Evolutionary conservation across 2,888 invertebrate species (phyloP).

Genomic region (Eupithecia vulgata): DNA sequence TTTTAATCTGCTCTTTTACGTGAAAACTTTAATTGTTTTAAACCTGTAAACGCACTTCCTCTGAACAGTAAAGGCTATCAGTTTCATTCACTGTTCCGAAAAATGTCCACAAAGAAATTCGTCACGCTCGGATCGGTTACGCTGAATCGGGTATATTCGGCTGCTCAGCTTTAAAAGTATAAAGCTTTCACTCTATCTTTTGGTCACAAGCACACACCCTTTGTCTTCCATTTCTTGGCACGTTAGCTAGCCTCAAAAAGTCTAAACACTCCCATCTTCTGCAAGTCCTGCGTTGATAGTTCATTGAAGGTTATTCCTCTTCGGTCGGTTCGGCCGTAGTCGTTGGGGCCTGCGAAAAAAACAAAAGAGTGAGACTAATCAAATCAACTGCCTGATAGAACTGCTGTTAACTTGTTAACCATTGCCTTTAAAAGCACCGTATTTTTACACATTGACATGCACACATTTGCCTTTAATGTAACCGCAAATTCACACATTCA

Average conservation of each 20-base stretch:
- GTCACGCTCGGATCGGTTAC: background rate
- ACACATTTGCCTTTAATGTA: background rate
- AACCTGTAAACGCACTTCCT: background rate
- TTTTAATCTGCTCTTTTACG: background rate
- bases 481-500: background rate
- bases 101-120: background rate
- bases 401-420: background rate
- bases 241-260: slow-evolving; percentile 3
- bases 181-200: background rate
- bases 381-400: background rate
- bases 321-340: slow-evolving; percentile 58
- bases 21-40: background rate
- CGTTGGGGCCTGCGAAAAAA: slow-evolving; percentile 34
- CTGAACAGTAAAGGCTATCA: background rate
- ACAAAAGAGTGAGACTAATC: background rate
- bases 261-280: slow-evolving; percentile 22
- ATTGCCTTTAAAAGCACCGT: background rate
- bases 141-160: background rate
- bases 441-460: background rate
- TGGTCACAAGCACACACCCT: background rate
- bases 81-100: background rate
- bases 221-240: background rate
- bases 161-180: background rate
- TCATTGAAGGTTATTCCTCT: slow-evolving; percentile 55
- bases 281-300: slow-evolving; percentile 18